A percentile compares a stretch with the other conserved stretches of the same genome.
Evolutionary conservation across 2,888 invertebrate genomes (phyloP).

Genomic region (Ctena decussata): DNA sequence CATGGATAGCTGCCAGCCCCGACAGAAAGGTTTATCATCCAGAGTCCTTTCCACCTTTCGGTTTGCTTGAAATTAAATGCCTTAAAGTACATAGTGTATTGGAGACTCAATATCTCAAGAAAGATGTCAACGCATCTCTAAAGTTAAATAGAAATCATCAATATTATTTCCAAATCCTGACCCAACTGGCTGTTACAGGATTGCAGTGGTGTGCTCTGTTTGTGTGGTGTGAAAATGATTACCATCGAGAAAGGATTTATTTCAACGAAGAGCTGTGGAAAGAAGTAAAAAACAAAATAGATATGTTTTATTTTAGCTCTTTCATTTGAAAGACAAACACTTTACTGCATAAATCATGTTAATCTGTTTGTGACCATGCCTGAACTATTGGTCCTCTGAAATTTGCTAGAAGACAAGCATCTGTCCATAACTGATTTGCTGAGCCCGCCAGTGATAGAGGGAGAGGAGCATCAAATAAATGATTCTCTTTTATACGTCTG

Average conservation of each 20-base stretch:
- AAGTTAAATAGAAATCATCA: constrained; percentile 24
- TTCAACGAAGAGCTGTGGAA: constrained; percentile 23
- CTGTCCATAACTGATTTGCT: constrained; percentile 56
- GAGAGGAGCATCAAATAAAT: constrained; percentile 40
- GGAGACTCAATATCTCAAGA: not conserved
- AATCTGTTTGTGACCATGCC: no score
- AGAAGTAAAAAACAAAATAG: constrained; percentile 24
- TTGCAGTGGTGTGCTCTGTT: constrained; percentile 33
- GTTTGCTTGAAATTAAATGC: no score
- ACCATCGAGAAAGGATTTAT: constrained; percentile 24
- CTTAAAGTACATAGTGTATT: constrained; percentile 9
- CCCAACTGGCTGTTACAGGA: constrained; percentile 24
- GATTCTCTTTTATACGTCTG: no score
- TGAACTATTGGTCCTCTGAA: no score
- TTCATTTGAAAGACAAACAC: no score
- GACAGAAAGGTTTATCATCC: no score
- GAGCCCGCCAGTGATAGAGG: constrained; percentile 36
- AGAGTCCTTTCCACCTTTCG: no score
- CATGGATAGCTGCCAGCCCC: no score
- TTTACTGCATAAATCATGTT: no score
- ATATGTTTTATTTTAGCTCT: constrained; percentile 9
- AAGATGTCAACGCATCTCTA: not conserved
- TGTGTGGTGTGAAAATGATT: no score
- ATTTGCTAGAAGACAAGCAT: no score
- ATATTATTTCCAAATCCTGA: constrained; percentile 33